Evolutionary conservation across 2,113 vertebrate genomes (phyloP), one percentile per base, ranked within the genome.

Genomic region (Trematocara stigmaticum): DNA sequence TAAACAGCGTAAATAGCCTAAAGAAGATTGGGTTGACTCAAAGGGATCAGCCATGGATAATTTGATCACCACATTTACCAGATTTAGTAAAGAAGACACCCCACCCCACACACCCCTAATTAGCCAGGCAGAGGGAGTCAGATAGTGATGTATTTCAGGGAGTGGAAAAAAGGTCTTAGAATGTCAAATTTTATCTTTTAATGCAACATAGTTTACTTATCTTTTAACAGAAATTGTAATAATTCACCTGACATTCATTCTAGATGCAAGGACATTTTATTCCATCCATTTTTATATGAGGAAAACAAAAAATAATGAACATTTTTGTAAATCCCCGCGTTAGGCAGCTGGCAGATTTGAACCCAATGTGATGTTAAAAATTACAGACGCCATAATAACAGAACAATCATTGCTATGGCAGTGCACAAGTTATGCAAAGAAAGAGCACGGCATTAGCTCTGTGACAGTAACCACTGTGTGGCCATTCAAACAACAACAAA

Each of bases 21-120:
- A 83, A 89, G 79, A 84, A 91, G 82, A 78, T 53, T 76, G 69
- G 74, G 51, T 61, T 5, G 16, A 84, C 81, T 91, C 84, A 49
- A 49, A 89, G 87, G 85, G 51, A 90, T 89, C 56, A 82, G 55
- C 34, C 23, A 34, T 64, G 45, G 69, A 82, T 78, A 31, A 79
- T 91, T 93, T 87, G 86, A 94, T 92, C 88, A 84, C 88, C 80
- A 69, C 84, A 69, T 91, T 92, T 87, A 84, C 88, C 81, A 78
- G 83, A 64, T 91, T 93, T 87, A 79, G 78, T 52, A 9, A 10
- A 40, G 45, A 61, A 88, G 87, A 52, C 16, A 55, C 12, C 29
- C 29, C 29, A 5, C 29, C 29, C 29, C 29, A 29, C 26, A 29
- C 26, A 4, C 26, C 4, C 26, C 26, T 31, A 31, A 31, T 31